Evolutionary conservation across 2,113 vertebrate genomes (phyloP).

Genomic region (Pterocles burchelli): DNA sequence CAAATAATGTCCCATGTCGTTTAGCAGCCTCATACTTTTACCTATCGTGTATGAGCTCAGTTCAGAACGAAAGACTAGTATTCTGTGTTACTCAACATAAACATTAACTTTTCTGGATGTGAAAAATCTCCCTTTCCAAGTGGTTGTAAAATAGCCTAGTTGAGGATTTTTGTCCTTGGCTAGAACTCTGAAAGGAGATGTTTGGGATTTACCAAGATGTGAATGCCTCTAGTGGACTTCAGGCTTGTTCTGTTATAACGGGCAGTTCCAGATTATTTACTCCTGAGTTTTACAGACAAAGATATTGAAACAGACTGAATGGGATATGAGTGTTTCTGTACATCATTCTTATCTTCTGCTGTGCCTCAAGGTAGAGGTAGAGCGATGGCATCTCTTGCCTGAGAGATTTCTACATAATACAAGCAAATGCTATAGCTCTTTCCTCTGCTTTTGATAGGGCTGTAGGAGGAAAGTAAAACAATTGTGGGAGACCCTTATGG

Average conservation of each 20-base stretch:
- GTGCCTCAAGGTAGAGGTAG: background rate
- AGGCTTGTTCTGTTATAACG: background rate
- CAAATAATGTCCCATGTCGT: background rate
- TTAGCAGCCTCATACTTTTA: background rate
- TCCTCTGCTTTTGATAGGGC: background rate
- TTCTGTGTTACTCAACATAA: background rate
- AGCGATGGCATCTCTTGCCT: accelerated
- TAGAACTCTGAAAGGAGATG: background rate
- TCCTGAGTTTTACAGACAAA: background rate
- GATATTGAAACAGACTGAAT: background rate
- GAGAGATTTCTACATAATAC: background rate
- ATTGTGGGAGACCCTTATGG: background rate
- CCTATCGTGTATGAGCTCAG: background rate
- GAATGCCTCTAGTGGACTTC: background rate
- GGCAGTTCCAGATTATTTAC: background rate
- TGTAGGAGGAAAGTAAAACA: background rate
- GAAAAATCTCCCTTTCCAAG: background rate
- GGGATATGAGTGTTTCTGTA: background rate
- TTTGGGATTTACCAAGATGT: background rate
- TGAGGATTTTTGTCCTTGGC: background rate
- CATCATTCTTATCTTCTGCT: background rate
- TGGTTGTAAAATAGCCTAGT: background rate
- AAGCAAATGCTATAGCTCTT: background rate
- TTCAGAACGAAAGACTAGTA: background rate
- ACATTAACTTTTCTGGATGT: background rate